Conservation (phyloP, 1,140 invertebrate genomes). For the Drepana arcuata region DNA sequence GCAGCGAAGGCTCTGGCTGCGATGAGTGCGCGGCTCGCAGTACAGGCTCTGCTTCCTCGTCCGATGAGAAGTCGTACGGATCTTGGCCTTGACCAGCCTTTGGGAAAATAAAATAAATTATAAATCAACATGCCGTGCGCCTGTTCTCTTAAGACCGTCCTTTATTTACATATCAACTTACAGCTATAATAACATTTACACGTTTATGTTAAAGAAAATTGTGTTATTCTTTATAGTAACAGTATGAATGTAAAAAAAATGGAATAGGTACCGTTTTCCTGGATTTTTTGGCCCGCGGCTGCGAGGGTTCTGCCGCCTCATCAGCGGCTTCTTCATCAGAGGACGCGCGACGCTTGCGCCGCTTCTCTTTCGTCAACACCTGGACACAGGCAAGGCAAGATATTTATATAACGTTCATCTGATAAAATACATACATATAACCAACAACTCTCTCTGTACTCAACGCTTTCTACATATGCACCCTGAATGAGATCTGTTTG, state of each 20-base stretch:
- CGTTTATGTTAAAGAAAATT: too few relatives aligned
- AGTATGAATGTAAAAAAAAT: slow-evolving; percentile 4
- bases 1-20: slow-evolving; percentile 22
- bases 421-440: too few relatives aligned
- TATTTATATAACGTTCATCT: too few relatives aligned
- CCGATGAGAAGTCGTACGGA: slow-evolving; percentile 48
- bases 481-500: too few relatives aligned
- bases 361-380: slow-evolving; percentile 82
- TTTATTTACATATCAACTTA: too few relatives aligned
- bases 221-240: slow-evolving; percentile 3
- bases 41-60: slow-evolving; percentile 46
- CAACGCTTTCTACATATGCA: too few relatives aligned
- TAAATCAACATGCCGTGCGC: too few relatives aligned
- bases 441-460: too few relatives aligned
- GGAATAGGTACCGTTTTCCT: slow-evolving; percentile 29
- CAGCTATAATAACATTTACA: too few relatives aligned
- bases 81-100: slow-evolving; percentile 31
- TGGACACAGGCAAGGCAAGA: too few relatives aligned
- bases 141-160: too few relatives aligned
- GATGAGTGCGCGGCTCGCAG: slow-evolving; percentile 29
- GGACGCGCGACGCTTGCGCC: slow-evolving; percentile 75
- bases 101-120: slow-evolving; percentile 15
- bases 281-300: slow-evolving; percentile 46
- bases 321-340: slow-evolving; percentile 55
- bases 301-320: slow-evolving; percentile 39